phyloP scores from a whole-genome alignment of 2,888 invertebrate species.

The Macaria liturata region DNA sequence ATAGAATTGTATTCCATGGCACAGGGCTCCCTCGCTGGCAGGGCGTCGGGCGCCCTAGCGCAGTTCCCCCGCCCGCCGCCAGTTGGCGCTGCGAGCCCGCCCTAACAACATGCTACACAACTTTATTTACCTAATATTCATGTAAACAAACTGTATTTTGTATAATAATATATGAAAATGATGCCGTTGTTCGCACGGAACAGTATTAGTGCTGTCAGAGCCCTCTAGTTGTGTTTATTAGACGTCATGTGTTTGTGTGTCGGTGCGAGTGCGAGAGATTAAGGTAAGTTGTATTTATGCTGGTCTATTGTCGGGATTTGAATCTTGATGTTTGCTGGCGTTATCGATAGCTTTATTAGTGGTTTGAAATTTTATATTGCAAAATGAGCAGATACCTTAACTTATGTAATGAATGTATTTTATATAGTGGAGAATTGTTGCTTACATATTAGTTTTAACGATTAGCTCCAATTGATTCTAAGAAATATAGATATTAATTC shows the following conservation, averaged over 20 bases:
- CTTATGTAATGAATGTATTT: too few species aligned
- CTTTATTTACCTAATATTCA: slow-evolving; percentile 61
- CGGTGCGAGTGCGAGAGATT: slow-evolving; percentile 38
- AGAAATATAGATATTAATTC: too few species aligned
- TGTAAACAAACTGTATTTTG: slow-evolving; percentile 75
- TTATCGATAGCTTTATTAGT: slow-evolving; percentile 26
- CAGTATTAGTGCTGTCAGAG: slow-evolving; percentile 40
- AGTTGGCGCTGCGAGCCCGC: slow-evolving; percentile 78
- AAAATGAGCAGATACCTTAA: too few species aligned
- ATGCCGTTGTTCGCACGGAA: slow-evolving; percentile 41
- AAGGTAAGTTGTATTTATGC: slow-evolving; percentile 48
- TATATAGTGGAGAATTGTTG: too few species aligned
- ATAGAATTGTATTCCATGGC: too few species aligned
- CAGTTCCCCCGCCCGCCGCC: slow-evolving; percentile 64
- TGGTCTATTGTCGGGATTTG: slow-evolving; percentile 26
- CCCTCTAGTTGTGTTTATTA: slow-evolving; percentile 14
- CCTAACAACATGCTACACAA: slow-evolving; percentile 67
- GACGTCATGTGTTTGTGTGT: slow-evolving; percentile 20
- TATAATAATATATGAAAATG: slow-evolving; percentile 43
- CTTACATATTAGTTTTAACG: too few species aligned
- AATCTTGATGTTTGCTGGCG: slow-evolving; percentile 31
- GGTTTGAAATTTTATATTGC: slow-evolving; percentile 2
- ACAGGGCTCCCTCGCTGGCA: too few species aligned
- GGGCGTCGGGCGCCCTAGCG: slow-evolving; percentile 54
- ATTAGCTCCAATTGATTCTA: too few species aligned